Base-by-base conservation (phyloP, 2,113 vertebrate genomes). In the Dipodomys stephensi region DNA sequence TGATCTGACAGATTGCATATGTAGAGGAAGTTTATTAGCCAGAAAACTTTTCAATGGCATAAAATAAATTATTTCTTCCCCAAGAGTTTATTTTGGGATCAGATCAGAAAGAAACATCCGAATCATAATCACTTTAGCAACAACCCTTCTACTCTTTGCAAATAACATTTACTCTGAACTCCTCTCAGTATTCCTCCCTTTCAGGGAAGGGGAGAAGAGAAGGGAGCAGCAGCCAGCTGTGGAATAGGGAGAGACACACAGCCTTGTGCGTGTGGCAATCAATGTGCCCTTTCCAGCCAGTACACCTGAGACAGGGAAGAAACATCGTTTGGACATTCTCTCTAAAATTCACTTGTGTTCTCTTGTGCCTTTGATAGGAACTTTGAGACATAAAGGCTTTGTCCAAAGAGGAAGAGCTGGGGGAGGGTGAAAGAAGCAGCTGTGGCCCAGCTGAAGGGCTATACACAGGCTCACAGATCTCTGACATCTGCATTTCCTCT, bases 1-100 rank as follows among this genome's bases (percentile, higher is more conserved):
- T 93, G 87, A 62, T 80, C 81, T 81, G 69, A 2, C 1, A 92
- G 81, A 53, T 5, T 0, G 30, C 27, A 64, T 7, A 71, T 2
- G 12, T 1, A 35, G 68, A 87, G 27, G 7, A 22, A 96, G 53
- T 60, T 96, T 80, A 83, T 74, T 96, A 94, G 57, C 80, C 93
- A 87, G 69, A 93, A 49, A 92, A 88, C 88, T 96, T 22, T 93
- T 85, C 69, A 69, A 83, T 30, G 39, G 71, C 60, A 85, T 76
- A 90, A 53, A 69, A 86, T 87, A 67, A 71, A 91, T 81, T 86
- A 92, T 94, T 86, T 92, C 62, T 67, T 23, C 62, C 46, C 16
- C 77, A 96, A 68, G 65, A 76, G 35, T 88, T 27, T 76, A 91
- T 90, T 46, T 88, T 49, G 76, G 83, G 79, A 83, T 25, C 7